Base-by-base conservation (phyloP, 2,888 invertebrate species). In the Xylophagus ater region DNA sequence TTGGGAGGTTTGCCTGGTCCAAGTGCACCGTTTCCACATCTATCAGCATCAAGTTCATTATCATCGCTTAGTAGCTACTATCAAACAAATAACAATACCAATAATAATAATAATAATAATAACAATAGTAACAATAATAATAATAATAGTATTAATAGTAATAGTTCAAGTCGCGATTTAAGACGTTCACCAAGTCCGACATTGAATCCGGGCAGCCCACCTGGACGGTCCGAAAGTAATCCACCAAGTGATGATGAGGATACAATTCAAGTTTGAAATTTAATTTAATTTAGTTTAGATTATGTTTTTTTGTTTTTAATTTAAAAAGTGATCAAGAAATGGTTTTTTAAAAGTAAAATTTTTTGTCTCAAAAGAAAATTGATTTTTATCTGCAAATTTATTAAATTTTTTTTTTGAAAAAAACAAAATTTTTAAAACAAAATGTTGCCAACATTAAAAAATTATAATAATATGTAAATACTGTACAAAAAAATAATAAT, bases 11-110 rank as follows among this genome's bases (percentile, higher is more conserved):
- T 61, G n/a, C 62, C 60, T 8, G 59, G 59, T 8, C 62, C 60
- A 44, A 62, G 54, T 47, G 57, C 59, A 40, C 68, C 62, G 14
- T 65, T 65, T 45, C 56, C 64, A 3, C 65, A 65, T 44, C 51
- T 65, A 8, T 60, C 81, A 9, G 81, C 76, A 41, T 81, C 83
- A 47, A 81, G 73, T 54, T 73, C 80, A 15, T 55, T 73, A 31
- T 69, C 70, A 34, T 68, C 70, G 23, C 53, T 73, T 36, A 71
- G 71, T 48, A 72, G 67, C 51, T 73, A 72, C 47, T 73, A 73
- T 52, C 67, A 69, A 62, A 71, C 36, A 13, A 32, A 19, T 8
- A 42, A 23, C 13, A 43, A 40, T 26, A 45, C 39, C 15, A 45
- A 40, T 30, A 46, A 43, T 33, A 41, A 34, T 15, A 43, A 21